Conservation (phyloP, 1,140 invertebrate species). For the Aphelenchoides besseyi region DNA sequence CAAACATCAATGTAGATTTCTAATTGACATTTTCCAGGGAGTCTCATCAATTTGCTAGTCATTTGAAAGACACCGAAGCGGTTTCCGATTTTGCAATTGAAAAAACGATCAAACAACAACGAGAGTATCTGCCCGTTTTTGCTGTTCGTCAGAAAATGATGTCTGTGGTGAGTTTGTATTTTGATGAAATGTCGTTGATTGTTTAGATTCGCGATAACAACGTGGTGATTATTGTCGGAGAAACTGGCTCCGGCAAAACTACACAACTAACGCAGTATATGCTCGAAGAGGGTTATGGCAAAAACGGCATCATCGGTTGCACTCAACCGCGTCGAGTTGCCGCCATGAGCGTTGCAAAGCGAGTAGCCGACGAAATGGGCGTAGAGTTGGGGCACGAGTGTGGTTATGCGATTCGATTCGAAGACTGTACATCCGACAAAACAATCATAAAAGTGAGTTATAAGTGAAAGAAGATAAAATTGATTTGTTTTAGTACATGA, state of each 20-base stretch:
- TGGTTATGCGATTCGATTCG: conserved; percentile 87
- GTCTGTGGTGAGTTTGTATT: conserved; percentile 62
- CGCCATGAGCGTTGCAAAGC: conserved; percentile 96
- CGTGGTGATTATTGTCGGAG: conserved; percentile 69
- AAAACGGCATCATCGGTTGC: conserved; percentile 82
- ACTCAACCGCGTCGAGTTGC: conserved; percentile 80
- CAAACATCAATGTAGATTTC: neutral
- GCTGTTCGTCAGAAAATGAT: conserved; percentile 87
- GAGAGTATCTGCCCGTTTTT: conserved; percentile 89
- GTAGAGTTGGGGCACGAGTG: conserved; percentile 77
- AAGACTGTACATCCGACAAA: conserved; percentile 74
- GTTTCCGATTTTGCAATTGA: conserved; percentile 84
- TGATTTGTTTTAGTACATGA: conserved; percentile 51
- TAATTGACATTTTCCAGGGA: conserved; percentile 44
- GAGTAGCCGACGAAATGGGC: conserved; percentile 96
- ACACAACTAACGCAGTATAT: conserved; percentile 98
- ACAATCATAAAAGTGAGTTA: conserved; percentile 65
- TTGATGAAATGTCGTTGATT: no score
- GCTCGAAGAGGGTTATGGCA: conserved; percentile 93
- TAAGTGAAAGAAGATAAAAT: conserved; percentile 1
- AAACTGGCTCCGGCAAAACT: conserved; percentile 98
- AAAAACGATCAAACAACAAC: conserved; percentile 79
- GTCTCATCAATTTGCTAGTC: conserved; percentile 88
- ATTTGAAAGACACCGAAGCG: conserved; percentile 77
- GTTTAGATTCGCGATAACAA: conserved; percentile 69